phyloP scores from a whole-genome alignment of 2,797 vertebrate species.

The Rhabdomys pumilio region DNA sequence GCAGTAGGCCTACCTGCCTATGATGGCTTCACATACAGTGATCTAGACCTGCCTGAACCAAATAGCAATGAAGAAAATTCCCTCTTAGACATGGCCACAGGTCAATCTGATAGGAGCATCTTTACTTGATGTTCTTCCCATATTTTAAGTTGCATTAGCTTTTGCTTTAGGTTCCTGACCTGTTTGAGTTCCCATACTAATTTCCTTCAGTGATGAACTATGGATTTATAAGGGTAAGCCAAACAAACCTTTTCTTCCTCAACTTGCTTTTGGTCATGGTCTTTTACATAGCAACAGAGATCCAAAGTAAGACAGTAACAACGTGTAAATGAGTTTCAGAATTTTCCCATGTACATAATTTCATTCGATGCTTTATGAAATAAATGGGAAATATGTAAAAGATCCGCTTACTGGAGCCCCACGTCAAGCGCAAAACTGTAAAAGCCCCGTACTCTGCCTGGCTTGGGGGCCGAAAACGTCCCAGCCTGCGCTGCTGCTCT shows the following conservation, averaged over 20 bases:
- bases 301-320: not conserved
- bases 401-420: no score
- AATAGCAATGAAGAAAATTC: not conserved
- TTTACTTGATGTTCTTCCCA: no score
- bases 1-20: not conserved
- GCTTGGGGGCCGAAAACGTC: no score
- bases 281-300: not conserved
- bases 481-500: no score
- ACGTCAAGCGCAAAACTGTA: no score
- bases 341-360: not conserved
- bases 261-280: not conserved
- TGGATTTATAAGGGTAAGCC: not conserved
- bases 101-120: not conserved
- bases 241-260: not conserved
- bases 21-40: not conserved
- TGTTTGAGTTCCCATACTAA: no score
- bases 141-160: not conserved
- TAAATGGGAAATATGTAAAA: not conserved
- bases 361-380: not conserved
- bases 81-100: not conserved
- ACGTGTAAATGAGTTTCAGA: not conserved
- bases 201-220: not conserved
- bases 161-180: not conserved
- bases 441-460: no score
- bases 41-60: not conserved